Evolutionary conservation across 1,140 invertebrate genomes (phyloP), one percentile per base, ranked within the genome.

Genomic region (Chelonus insularis): DNA sequence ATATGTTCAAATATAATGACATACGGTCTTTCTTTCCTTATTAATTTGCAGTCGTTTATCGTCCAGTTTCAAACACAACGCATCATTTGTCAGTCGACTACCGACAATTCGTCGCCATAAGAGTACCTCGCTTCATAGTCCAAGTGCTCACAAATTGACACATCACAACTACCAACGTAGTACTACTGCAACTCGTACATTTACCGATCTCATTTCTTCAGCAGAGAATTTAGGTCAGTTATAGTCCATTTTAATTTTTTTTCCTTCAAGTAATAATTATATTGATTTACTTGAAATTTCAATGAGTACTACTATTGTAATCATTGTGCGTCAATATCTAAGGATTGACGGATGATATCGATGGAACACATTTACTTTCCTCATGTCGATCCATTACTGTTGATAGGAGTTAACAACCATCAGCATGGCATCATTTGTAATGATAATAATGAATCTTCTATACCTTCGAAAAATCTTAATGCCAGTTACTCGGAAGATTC

Each of bases 21-120:
- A n/a, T n/a, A n/a, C n/a, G n/a, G n/a, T n/a, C n/a, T n/a, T n/a
- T n/a, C n/a, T n/a, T n/a, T n/a, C 60, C 64, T 65, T 63, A 54
- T 71, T 55, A 60, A 61, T 72, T 71, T 73, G 71, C 71, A 85
- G 87, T 79, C 85, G 87, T 68, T 86, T 87, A 72, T 87, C 87
- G 75, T 86, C 82, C 80, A 93, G 91, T 77, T 94, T 93, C 85
- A 93, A 94, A 84, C 91, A 93, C 85, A 94, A 94, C 80, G 90
- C 92, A 67, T 94, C 92, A 34, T 94, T 94, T 80, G 92, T 94
- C 70, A 91, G 91, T 71, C 88, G 92, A 61, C 83, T 94, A 75
- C 92, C 92, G 60, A 94, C 92, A 34, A 93, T 94, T 73, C 85
- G 91, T 48, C 84, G 91, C 9, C 88, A 92, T 82, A 91, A 91